Percentiles rank a stretch among this genome's conserved stretches.
These are phyloP conservation scores for Muntiacus reevesi DNA, from an alignment of 2,113 vertebrate species.

Conservation along the genomic window DNA sequence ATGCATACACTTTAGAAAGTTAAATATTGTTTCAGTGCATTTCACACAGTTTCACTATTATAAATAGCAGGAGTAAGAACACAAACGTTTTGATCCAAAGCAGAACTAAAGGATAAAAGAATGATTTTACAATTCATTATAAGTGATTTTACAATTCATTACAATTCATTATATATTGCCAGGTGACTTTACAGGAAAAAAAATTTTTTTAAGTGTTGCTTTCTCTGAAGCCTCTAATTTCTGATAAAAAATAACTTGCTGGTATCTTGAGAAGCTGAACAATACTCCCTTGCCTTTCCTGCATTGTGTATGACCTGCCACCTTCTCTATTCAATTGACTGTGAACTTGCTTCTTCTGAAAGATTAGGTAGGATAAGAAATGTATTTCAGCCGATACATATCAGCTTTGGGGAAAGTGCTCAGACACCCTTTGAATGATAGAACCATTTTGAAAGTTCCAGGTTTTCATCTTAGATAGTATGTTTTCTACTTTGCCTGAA, in stretches of 20 bases:
- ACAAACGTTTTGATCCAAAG: neutral
- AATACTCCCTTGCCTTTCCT: accelerated
- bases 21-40: neutral
- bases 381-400: neutral
- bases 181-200: neutral
- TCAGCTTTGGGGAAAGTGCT: neutral
- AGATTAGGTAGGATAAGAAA: neutral
- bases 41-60: neutral
- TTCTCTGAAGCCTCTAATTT: neutral
- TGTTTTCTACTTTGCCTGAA: neutral
- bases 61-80: neutral
- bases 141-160: neutral
- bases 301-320: neutral
- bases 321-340: neutral
- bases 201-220: neutral
- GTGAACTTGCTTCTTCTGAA: neutral
- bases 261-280: neutral
- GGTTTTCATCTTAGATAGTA: neutral
- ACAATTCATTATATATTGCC: neutral
- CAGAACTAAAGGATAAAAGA: neutral
- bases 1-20: neutral
- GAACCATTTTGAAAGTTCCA: neutral
- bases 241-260: neutral
- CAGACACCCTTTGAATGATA: neutral
- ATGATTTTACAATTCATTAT: neutral